phyloP scores from a whole-genome alignment of 2,113 vertebrate genomes.

The Corythornis vintsioides region DNA sequence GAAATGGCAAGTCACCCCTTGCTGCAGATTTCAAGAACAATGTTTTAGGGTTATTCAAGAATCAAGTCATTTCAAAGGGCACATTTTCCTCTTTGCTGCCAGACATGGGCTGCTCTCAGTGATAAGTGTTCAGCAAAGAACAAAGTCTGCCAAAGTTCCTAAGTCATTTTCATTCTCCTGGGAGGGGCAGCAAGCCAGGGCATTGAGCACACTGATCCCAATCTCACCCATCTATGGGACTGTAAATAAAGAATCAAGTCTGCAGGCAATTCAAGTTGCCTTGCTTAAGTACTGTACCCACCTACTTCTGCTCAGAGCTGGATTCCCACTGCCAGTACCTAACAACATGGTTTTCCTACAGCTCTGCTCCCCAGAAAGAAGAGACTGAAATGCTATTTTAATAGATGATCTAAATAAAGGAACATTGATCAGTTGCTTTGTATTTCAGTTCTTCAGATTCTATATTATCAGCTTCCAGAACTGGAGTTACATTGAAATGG shows the following conservation, averaged over 20 bases:
- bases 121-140: slow-evolving; percentile 39
- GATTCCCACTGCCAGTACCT: background rate
- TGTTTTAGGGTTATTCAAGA: slow-evolving; percentile 31
- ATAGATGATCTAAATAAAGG: background rate
- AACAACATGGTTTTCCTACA: background rate
- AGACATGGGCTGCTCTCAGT: slow-evolving; percentile 30
- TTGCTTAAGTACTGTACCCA: background rate
- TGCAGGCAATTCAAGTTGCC: slow-evolving; percentile 44
- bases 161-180: background rate
- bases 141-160: background rate
- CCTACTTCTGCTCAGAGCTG: slow-evolving; percentile 6
- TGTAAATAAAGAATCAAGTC: background rate
- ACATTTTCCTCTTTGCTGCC: slow-evolving; percentile 47
- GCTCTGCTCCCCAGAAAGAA: background rate
- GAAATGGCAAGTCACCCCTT: background rate
- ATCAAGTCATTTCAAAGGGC: slow-evolving; percentile 35
- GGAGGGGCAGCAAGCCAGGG: slow-evolving; percentile 35
- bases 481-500: background rate
- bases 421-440: slow-evolving; percentile 5
- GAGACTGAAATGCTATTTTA: background rate
- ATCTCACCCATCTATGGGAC: background rate
- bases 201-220: slow-evolving; percentile 34
- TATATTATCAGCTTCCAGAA: background rate
- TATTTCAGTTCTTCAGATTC: slow-evolving; percentile 1
- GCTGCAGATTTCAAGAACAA: slow-evolving; percentile 36